Evolutionary conservation across 2,113 vertebrate genomes (phyloP).

Genomic region (Oostethus manadensis): DNA sequence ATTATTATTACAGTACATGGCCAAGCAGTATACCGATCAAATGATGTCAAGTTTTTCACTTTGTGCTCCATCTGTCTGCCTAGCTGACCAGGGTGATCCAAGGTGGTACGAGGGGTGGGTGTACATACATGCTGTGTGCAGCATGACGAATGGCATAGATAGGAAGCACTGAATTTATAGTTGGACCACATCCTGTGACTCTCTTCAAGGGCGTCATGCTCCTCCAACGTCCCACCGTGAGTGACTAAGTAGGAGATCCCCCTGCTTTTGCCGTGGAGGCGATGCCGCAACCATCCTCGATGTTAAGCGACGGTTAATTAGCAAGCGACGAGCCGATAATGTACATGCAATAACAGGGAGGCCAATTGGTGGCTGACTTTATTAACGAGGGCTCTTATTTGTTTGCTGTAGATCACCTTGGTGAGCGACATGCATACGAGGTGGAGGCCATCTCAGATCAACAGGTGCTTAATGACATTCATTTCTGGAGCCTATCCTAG

Average conservation of each 20-base stretch:
- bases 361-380: constrained; percentile 44
- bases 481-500: too few relatives aligned
- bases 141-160: constrained; percentile 71
- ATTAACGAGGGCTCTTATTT: constrained; percentile 56
- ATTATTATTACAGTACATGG: constrained; percentile 50
- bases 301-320: constrained; percentile 30
- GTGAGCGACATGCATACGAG: too few relatives aligned
- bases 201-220: constrained; percentile 63
- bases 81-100: constrained; percentile 43
- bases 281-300: neutral
- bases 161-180: constrained; percentile 67
- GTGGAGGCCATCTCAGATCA: too few relatives aligned
- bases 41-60: constrained; percentile 54
- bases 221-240: constrained; percentile 31
- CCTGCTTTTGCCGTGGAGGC: neutral
- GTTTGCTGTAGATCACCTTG: constrained; percentile 59
- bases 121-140: constrained; percentile 21
- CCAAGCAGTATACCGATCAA: constrained; percentile 56
- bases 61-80: constrained; percentile 53
- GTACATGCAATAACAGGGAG: constrained; percentile 56
- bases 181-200: constrained; percentile 49
- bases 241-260: constrained; percentile 30
- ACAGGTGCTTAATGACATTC: too few relatives aligned
- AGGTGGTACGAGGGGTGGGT: constrained; percentile 27
- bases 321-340: constrained; percentile 50